Conservation (phyloP, 2,888 invertebrate genomes). For the Pristionchus exspectatus region DNA sequence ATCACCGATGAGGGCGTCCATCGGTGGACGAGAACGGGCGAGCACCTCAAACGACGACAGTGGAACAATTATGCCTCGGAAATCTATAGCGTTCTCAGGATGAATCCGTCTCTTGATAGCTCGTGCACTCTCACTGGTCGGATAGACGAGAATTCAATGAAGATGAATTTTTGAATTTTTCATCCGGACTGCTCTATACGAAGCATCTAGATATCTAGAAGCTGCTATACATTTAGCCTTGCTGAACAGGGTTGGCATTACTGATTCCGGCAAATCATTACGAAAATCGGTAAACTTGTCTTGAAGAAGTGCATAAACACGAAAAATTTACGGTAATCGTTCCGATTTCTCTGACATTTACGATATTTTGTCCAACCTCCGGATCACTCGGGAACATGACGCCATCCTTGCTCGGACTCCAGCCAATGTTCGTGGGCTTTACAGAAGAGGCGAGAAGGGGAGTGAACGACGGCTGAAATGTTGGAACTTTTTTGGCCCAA, state of each 20-base stretch:
- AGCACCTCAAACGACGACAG: not conserved
- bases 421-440: not conserved
- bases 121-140: not conserved
- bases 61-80: no score
- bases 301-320: no score
- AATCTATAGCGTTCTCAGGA: not conserved
- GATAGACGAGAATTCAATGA: not conserved
- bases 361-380: not conserved
- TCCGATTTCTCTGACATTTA: not conserved
- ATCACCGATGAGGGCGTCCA: not conserved
- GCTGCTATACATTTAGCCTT: not conserved
- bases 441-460: not conserved
- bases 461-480: not conserved
- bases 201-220: not conserved
- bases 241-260: no score
- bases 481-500: not conserved
- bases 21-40: not conserved
- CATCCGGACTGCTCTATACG: no score
- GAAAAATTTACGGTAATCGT: not conserved
- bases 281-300: no score
- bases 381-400: conserved; percentile 7
- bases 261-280: no score
- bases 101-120: not conserved
- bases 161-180: no score
- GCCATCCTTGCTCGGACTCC: not conserved